A percentile compares a stretch with the other conserved stretches of the same genome.
Evolutionary conservation across 2,797 vertebrate genomes (phyloP).

Genomic region (Diceros bicornis): DNA sequence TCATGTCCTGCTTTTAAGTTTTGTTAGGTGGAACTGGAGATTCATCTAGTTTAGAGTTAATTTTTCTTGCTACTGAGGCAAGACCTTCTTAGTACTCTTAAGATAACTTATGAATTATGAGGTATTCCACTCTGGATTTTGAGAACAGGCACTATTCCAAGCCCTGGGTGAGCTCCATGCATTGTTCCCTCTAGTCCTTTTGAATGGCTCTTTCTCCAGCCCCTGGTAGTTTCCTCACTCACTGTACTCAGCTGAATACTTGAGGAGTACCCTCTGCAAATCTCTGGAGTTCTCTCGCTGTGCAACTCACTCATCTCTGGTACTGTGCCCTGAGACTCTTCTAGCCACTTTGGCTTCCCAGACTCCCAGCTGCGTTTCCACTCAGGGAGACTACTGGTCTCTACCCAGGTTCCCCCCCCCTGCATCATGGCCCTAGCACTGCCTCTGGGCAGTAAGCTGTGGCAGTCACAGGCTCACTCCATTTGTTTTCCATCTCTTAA

Average conservation of each 20-base stretch:
- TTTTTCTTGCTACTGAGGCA: not conserved
- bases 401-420: too few relatives aligned
- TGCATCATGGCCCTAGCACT: too few relatives aligned
- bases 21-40: not conserved
- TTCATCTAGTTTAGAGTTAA: not conserved
- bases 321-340: too few relatives aligned
- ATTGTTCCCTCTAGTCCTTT: not conserved
- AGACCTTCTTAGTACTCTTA: not conserved
- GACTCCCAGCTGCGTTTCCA: too few relatives aligned
- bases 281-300: too few relatives aligned
- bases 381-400: too few relatives aligned
- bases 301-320: too few relatives aligned
- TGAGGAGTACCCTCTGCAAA: not conserved
- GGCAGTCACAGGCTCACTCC: not conserved
- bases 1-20: not conserved
- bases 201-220: not conserved
- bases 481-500: not conserved
- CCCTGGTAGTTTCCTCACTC: not conserved
- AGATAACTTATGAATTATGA: not conserved
- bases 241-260: not conserved
- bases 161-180: not conserved
- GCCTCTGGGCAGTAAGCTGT: too few relatives aligned
- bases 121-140: not conserved
- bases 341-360: too few relatives aligned
- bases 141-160: not conserved